Base-by-base conservation (phyloP, 1,140 invertebrate genomes). In the Aphelinus atriplicis region DNA sequence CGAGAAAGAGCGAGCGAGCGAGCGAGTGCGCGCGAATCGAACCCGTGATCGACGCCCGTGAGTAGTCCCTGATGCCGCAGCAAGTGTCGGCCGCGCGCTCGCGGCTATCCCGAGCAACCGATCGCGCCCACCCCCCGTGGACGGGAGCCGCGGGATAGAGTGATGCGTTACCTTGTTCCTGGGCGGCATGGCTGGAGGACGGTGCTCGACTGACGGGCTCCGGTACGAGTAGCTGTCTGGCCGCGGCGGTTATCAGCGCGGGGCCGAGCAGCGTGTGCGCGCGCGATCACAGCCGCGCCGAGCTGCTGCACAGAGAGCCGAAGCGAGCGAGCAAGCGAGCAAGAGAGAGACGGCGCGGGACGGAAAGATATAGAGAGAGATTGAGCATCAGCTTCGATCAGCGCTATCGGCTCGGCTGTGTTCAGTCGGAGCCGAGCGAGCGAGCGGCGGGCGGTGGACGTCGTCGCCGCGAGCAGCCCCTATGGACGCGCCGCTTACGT, bases 81-180 rank as follows among this genome's bases (percentile, higher is more conserved):
- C 61, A 48, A 9, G 3, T 4, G 48, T 9, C n/a, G 0, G 47
- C 26, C 26, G 26, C 26, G 26, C 26, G 26, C 26, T 26, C 26
- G 26, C 26, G 26, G 26, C 26, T 55, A 53, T 53, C 9, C 51
- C 51, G 9, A 53, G 4, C 51, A 9, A 53, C 9, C 51, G 51
- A 53, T 53, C 51, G 51, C 51, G 51, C 51, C 4, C 51, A 9
- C 9, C 9, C 4, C 9, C 51, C 51, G 51, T 9, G 4, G 51
- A 53, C 9, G 51, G 4, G 51, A 53, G 51, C 4, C 51, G 51
- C 4, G 80, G 58, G 26, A 26, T 26, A 26, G 26, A 26, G 26
- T 26, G 26, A 26, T 26, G 26, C 26, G 26, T 26, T 83, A 84
- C 82, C 82, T 84, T 84, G 63, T 80, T 79, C 60, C 81, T 84